Evolutionary conservation across 2,113 vertebrate genomes (phyloP).

Genomic region (Chaetura pelagica): DNA sequence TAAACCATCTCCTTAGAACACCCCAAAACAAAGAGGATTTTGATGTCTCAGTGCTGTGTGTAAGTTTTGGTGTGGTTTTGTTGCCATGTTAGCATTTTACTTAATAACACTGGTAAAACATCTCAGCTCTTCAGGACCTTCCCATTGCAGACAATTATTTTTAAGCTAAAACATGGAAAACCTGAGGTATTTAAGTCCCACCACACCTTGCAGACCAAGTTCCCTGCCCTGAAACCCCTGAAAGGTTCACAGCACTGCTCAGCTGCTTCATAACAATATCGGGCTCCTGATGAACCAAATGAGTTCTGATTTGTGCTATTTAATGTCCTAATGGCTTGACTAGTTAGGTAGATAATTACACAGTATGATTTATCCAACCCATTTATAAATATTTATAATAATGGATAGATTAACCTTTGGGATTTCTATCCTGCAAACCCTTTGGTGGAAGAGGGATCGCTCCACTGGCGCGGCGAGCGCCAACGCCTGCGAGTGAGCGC

Average conservation of each 20-base stretch:
- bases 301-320: conserved; percentile 76
- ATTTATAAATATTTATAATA: conserved; percentile 81
- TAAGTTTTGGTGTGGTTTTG: too few relatives aligned
- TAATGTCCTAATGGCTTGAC: conserved; percentile 78
- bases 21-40: background rate
- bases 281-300: conserved; percentile 73
- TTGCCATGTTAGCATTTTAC: too few relatives aligned
- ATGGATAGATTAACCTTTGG: conserved; percentile 78
- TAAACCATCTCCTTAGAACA: rapidly evolving
- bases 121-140: background rate
- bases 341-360: conserved; percentile 78
- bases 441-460: conserved; percentile 21
- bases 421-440: conserved; percentile 58
- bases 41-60: rapidly evolving
- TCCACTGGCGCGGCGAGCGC: background rate
- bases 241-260: conserved; percentile 61
- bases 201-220: background rate
- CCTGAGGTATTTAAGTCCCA: background rate
- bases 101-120: rapidly evolving
- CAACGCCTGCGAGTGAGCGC: rapidly evolving
- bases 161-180: background rate
- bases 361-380: conserved; percentile 77
- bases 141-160: background rate
- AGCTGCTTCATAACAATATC: conserved; percentile 71
- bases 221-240: background rate